Base-by-base conservation (phyloP, 1,140 invertebrate species). In the Paracyclopina nana region DNA sequence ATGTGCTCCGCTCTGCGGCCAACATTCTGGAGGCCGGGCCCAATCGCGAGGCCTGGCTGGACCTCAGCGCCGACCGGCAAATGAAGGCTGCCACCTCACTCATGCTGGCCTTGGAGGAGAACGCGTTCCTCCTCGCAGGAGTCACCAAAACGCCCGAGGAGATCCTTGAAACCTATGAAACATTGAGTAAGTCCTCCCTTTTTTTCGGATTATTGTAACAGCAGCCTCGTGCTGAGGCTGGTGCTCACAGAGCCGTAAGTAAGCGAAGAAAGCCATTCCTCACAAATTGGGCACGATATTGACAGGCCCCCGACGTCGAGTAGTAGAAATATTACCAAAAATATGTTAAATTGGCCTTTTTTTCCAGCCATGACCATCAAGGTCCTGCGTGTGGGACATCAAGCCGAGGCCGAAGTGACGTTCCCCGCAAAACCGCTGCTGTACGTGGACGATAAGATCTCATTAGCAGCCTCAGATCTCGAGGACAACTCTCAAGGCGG, bases 71-170 rank as follows among this genome's bases (percentile, higher is more conserved):
- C 1, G 51, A 14, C 28, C 54, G 42, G 49, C 58, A 55, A 68
- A 82, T 83, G 73, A 66, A 74, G 49, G 82, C 84, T 1, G 83
- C 84, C 6, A 86, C 82, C 8, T 78, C 78, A 0, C 61, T 91
- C 18, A 68, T 90, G 0, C 81, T 82, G 28, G 82, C 83, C 0
- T 63, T 92, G 2, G 88, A 95, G 63, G 81, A 88, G 60, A 87
- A 88, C 60, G 85, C 87, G 0, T 86, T 88, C 61, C 68, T 90
- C 1, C 66, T 95, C 50, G 86, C 87, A 9, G 79, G 27, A 2
- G 50, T 52, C 12, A 52, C 27, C 12, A 52, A 43, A 43, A 24
- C 43, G 18, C 50, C 50, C 14, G 24, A 52, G 24, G 22, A 18
- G 5, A 14, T 38, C 28, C n/a, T 52, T 16, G 50, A 52, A 11